A percentile compares a stretch with the other conserved stretches of the same genome.
These are phyloP conservation scores for Setophaga coronata DNA, from an alignment of 2,113 vertebrate genomes.

Conservation along the genomic window DNA sequence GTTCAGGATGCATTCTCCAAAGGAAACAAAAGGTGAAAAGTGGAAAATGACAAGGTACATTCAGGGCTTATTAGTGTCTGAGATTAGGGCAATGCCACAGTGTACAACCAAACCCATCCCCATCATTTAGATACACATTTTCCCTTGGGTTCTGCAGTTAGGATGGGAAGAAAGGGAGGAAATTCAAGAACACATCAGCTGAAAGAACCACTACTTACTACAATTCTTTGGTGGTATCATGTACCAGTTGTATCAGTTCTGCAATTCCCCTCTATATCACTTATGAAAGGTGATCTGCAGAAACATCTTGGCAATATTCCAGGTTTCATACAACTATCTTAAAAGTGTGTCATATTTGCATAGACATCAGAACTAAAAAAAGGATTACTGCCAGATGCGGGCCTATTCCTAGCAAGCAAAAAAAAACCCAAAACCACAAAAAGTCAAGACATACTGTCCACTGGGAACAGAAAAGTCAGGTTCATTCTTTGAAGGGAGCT, in stretches of 20 bases:
- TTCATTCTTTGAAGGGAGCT: background rate
- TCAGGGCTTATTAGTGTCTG: background rate
- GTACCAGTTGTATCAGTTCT: background rate
- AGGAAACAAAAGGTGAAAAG: background rate
- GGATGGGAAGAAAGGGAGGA: background rate
- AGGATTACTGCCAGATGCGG: background rate
- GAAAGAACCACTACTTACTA: background rate
- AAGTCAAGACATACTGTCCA: background rate
- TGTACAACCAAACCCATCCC: background rate
- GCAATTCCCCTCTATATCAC: background rate
- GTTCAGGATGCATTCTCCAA: background rate
- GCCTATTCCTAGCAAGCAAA: background rate
- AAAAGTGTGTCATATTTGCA: background rate
- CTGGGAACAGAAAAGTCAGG: background rate
- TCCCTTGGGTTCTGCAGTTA: background rate
- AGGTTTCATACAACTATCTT: background rate
- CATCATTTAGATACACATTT: background rate
- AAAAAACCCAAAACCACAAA: background rate
- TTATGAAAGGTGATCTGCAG: background rate
- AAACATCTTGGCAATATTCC: background rate
- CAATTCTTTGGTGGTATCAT: background rate
- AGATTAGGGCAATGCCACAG: background rate
- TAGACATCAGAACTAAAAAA: background rate
- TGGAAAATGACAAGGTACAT: background rate
- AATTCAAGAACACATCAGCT: background rate